Evolutionary conservation across 1,140 invertebrate species (phyloP).

Genomic region (Lepidurus couesii): DNA sequence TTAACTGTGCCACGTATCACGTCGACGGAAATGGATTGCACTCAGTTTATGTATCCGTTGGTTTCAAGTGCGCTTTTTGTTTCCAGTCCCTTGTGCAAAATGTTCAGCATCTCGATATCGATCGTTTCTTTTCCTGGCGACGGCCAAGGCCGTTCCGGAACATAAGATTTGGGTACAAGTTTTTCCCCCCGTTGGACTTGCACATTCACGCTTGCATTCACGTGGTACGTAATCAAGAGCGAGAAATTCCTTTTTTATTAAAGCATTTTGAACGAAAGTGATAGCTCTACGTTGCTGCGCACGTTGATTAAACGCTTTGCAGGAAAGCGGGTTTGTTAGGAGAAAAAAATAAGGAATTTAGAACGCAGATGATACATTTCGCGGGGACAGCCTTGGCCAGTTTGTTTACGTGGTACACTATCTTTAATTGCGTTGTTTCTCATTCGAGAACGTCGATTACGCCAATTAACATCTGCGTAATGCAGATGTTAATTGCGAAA

Average conservation of each 20-base stretch:
- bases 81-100: too few relatives aligned
- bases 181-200: not conserved
- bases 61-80: too few relatives aligned
- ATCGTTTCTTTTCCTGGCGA: too few relatives aligned
- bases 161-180: not conserved
- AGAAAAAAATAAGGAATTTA: not conserved
- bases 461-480: not conserved
- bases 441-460: not conserved
- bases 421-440: not conserved
- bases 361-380: not conserved
- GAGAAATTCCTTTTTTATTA: not conserved
- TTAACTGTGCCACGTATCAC: too few relatives aligned
- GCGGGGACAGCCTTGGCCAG: not conserved
- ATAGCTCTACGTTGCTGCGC: not conserved
- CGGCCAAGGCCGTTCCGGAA: not conserved
- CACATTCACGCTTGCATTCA: not conserved
- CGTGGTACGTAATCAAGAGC: not conserved
- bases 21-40: too few relatives aligned
- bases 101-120: too few relatives aligned
- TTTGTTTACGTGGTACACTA: not conserved
- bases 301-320: not conserved
- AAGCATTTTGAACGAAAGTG: not conserved
- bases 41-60: too few relatives aligned
- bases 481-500: not conserved
- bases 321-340: not conserved